Evolutionary conservation across 2,113 vertebrate species (phyloP).

Genomic region (Oenanthe oenanthe): DNA sequence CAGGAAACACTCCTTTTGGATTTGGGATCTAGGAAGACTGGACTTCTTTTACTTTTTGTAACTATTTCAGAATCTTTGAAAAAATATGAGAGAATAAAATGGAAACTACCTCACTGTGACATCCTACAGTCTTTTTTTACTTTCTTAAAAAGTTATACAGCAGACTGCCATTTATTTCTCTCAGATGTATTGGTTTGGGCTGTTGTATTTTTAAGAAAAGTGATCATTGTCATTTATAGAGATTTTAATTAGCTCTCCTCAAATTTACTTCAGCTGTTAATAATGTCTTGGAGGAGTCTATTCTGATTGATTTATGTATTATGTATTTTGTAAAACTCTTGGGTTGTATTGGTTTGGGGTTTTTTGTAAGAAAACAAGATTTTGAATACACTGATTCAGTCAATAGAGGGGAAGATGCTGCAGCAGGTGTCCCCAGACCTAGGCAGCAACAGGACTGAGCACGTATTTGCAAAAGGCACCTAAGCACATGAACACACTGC

Average conservation of each 20-base stretch:
- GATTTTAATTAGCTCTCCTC: not conserved
- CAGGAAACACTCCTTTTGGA: not conserved
- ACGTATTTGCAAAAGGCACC: not conserved
- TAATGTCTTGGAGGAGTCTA: not conserved
- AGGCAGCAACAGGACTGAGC: not conserved
- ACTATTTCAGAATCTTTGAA: not conserved
- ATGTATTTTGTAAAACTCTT: not conserved
- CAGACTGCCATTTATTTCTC: not conserved
- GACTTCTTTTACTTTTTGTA: not conserved
- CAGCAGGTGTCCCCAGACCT: not conserved
- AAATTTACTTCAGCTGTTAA: not conserved
- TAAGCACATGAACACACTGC: not conserved
- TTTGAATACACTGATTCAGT: not conserved
- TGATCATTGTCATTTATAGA: not conserved
- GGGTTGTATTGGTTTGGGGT: fast-evolving
- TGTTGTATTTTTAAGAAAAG: not conserved
- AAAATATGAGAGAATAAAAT: not conserved
- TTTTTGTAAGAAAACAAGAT: not conserved
- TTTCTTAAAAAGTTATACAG: not conserved
- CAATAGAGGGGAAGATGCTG: not conserved
- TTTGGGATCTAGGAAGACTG: not conserved
- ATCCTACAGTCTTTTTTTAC: not conserved
- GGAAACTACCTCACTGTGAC: not conserved
- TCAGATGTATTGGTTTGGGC: not conserved
- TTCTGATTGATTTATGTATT: not conserved